These are phyloP conservation scores for Tokudaia muenninki DNA, from an alignment of 2,797 vertebrate genomes.

Conservation along the genomic window DNA sequence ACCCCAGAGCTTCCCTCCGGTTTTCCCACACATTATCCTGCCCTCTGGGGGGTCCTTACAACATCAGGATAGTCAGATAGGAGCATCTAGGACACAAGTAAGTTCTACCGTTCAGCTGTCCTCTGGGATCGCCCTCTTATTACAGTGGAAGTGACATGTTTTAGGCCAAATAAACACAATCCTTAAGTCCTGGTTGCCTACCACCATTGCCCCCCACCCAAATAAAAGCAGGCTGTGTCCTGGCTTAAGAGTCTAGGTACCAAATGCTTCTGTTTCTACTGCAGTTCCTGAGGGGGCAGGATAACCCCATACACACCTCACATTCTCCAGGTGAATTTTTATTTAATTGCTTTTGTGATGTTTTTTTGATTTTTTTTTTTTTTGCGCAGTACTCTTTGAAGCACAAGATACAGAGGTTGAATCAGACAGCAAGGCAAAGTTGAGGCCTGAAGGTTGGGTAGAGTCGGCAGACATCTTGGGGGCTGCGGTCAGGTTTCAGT, in stretches of 20 bases:
- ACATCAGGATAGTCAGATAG: neutral
- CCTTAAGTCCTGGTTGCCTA: neutral
- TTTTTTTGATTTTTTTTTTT: neutral
- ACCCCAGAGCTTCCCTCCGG: rapidly evolving
- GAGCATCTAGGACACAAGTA: neutral
- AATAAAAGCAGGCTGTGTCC: neutral
- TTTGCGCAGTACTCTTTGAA: neutral
- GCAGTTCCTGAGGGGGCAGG: neutral
- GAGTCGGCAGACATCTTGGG: neutral
- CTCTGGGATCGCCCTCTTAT: neutral
- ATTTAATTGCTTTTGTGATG: neutral
- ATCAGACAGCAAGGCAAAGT: rapidly evolving
- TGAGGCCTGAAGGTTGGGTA: neutral
- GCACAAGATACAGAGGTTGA: neutral
- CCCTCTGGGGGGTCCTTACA: neutral
- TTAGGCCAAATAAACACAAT: neutral
- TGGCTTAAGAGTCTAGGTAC: neutral
- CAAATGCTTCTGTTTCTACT: neutral
- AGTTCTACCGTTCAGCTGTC: neutral
- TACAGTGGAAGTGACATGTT: neutral
- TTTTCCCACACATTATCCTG: neutral
- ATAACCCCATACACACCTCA: neutral
- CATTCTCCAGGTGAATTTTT: neutral
- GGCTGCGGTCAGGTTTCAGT: neutral
- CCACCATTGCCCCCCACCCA: neutral